These are phyloP conservation scores for Andrena cerasifolii DNA, from an alignment of 1,140 invertebrate species.

Conservation along the genomic window DNA sequence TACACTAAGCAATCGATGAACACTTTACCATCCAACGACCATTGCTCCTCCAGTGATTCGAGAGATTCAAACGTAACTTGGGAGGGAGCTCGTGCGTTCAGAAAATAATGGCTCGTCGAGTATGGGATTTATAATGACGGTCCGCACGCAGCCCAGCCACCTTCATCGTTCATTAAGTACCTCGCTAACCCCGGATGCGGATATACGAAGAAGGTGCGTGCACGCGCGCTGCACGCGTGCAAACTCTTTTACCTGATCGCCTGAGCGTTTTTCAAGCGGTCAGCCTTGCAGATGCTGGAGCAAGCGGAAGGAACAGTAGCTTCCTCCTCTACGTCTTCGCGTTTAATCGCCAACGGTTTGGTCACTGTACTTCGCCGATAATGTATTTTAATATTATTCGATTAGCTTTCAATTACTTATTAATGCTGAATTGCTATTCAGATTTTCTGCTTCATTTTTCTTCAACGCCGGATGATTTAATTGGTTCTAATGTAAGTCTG, in stretches of 20 bases:
- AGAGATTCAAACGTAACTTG: neutral
- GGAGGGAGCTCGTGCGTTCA: neutral
- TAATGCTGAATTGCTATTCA: no score
- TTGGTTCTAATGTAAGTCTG: no score
- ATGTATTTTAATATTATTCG: neutral
- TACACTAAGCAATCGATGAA: no score
- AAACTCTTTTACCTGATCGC: neutral
- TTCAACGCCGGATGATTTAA: no score
- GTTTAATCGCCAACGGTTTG: constrained; percentile 31
- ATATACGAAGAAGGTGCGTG: constrained; percentile 37
- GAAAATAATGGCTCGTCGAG: constrained; percentile 30
- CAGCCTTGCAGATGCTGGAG: constrained; percentile 60
- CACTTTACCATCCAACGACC: no score
- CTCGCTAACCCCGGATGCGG: constrained; percentile 60
- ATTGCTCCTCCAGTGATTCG: no score
- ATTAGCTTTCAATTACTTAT: neutral
- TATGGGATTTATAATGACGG: constrained; percentile 53
- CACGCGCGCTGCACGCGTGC: constrained; percentile 35
- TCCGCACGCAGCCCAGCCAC: constrained; percentile 23
- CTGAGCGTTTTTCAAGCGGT: constrained; percentile 11
- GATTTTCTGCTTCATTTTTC: no score
- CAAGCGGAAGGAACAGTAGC: constrained; percentile 55
- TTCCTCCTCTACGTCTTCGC: constrained; percentile 60
- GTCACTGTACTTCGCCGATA: neutral
- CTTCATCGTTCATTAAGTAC: constrained; percentile 67